phyloP scores from a whole-genome alignment of 2,888 invertebrate species.

The Drosophila paranaensis region DNA sequence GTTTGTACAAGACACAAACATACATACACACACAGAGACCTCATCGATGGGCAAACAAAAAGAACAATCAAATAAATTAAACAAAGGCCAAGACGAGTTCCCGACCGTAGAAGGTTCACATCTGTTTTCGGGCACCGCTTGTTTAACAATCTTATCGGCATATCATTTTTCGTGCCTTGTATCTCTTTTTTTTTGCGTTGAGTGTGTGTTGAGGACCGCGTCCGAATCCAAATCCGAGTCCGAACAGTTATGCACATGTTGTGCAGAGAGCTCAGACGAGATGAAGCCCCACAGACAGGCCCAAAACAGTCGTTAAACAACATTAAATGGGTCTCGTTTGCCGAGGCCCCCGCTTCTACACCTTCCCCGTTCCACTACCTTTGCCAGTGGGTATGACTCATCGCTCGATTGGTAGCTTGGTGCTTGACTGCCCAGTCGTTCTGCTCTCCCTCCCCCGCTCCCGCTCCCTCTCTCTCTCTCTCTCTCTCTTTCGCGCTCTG shows the following conservation, averaged over 20 bases:
- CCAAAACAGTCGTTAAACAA: conserved; percentile 75
- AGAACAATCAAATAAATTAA: conserved; percentile 80
- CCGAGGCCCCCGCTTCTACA: neutral
- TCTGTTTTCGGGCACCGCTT: conserved; percentile 49
- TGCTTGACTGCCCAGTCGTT: conserved; percentile 7
- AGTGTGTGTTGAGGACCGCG: conserved; percentile 57
- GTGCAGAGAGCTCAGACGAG: conserved; percentile 34
- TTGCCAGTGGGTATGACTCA: conserved; percentile 42
- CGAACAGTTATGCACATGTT: conserved; percentile 76
- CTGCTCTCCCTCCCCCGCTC: neutral
- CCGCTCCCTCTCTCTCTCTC: neutral
- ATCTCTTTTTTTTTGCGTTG: conserved; percentile 64
- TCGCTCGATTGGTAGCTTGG: conserved; percentile 20
- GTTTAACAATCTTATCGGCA: conserved; percentile 70
- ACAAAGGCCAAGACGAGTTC: conserved; percentile 62
- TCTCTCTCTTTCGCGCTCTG: neutral
- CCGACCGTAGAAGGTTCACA: conserved; percentile 63
- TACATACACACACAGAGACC: conserved; percentile 21
- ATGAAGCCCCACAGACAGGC: conserved; percentile 56
- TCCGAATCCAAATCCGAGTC: conserved; percentile 44
- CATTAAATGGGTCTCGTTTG: conserved; percentile 75
- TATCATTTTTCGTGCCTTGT: conserved; percentile 67
- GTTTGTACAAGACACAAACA: conserved; percentile 66
- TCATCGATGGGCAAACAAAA: conserved; percentile 67
- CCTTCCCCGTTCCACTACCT: neutral